Percentiles rank a stretch among this genome's conserved stretches.
Evolutionary conservation across 2,888 invertebrate species (phyloP).

Genomic region (Agrotis segetum): DNA sequence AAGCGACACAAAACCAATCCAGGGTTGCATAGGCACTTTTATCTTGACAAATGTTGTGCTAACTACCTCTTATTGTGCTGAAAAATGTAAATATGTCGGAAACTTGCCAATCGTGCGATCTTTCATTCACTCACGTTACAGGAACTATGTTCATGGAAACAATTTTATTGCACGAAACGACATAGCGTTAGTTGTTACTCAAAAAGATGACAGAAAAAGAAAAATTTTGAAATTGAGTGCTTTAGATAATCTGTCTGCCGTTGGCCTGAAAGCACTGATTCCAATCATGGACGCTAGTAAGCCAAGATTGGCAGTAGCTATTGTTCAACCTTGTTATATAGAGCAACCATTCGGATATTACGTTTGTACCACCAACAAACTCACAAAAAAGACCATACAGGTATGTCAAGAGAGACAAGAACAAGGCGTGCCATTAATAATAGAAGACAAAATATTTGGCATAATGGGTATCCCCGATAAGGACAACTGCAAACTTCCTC

Average conservation of each 20-base stretch:
- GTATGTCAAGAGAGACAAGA: slow-evolving; percentile 57
- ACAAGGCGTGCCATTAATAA: slow-evolving; percentile 76
- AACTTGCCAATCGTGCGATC: slow-evolving; percentile 48
- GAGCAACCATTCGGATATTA: slow-evolving; percentile 63
- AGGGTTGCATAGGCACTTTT: slow-evolving; percentile 75
- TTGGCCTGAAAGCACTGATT: slow-evolving; percentile 70
- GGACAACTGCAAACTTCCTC: slow-evolving; percentile 57
- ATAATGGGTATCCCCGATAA: slow-evolving; percentile 59
- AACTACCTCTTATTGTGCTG: slow-evolving; percentile 76
- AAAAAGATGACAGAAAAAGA: slow-evolving; percentile 32
- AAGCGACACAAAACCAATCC: slow-evolving; percentile 51
- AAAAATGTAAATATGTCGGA: slow-evolving; percentile 68
- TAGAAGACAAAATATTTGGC: slow-evolving; percentile 72
- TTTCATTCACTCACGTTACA: slow-evolving; percentile 58
- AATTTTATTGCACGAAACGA: slow-evolving; percentile 51
- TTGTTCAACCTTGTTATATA: slow-evolving; percentile 69
- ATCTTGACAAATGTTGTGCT: slow-evolving; percentile 71
- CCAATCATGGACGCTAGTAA: slow-evolving; percentile 63
- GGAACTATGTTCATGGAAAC: slow-evolving; percentile 46
- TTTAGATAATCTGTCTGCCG: slow-evolving; percentile 63
- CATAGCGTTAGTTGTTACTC: slow-evolving; percentile 61
- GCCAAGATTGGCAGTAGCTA: slow-evolving; percentile 61
- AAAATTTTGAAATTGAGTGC: slow-evolving; percentile 66
- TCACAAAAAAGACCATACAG: slow-evolving; percentile 37
- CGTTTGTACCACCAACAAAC: slow-evolving; percentile 69